Base-by-base conservation (phyloP, 2,113 vertebrate species). In the Mus musculus region DNA sequence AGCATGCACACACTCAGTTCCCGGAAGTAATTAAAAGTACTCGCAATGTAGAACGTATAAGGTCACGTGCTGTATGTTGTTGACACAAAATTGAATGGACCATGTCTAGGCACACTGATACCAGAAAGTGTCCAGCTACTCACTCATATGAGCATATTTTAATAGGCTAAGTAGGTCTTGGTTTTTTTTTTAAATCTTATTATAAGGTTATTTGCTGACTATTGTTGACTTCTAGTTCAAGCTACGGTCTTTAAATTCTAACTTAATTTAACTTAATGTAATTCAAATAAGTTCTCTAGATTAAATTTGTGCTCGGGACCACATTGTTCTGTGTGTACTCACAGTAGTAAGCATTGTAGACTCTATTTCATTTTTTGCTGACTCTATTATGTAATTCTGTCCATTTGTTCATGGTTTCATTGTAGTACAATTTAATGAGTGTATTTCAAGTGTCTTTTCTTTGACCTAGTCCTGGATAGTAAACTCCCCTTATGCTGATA, bases 291-390 rank as follows among this genome's bases (percentile, higher is more conserved):
- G 99, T 99, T 99, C 99, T 99, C 99, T 99, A 99, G 99, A 99
- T 99, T 99, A 99, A 99, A 99, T 99, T 99, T 99, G 99, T 99
- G 99, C 99, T 99, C 98, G 99, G 99, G 99, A 99, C 99, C 99
- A 99, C 99, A 98, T 99, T 99, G 99, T 98, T 99, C 99, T 99
- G 99, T 99, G 99, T 99, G 99, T 99, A 99, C 99, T 99, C 99
- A 99, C 99, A 99, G 99, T 99, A 99, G 99, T 99, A 99, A 99
- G 99, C 99, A 99, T 99, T 99, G 99, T 99, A 99, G 99, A 99
- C 99, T 99, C 99, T 99, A 99, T 99, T 99, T 99, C 99, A 99
- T 9, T 98, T 99, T 98, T 99, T 99, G 99, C 99, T 99, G 99
- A 99, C 99, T 99, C 99, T 99, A 99, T 99, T 99, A 99, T 99